Percentiles rank a stretch among this genome's conserved stretches.
phyloP scores from a whole-genome alignment of 2,888 invertebrate species.

The Ornithoptera priamus region DNA sequence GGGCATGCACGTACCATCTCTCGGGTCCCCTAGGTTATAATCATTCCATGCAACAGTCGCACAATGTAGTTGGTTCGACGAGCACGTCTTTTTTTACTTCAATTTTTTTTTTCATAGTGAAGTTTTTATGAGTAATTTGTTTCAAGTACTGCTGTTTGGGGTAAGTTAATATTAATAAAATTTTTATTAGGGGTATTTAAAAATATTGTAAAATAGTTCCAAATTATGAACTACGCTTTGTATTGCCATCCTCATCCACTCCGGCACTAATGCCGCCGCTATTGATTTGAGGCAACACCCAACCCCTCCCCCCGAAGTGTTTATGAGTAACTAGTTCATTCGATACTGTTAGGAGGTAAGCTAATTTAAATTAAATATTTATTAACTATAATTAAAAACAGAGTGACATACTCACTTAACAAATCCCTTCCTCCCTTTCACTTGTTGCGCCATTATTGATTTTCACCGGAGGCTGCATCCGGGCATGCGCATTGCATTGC shows the following conservation, averaged over 20 bases:
- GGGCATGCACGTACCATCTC: constrained; percentile 33
- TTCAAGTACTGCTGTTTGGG: not conserved
- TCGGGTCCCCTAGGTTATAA: constrained; percentile 3
- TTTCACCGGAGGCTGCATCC: not conserved
- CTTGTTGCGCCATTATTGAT: constrained; percentile 2
- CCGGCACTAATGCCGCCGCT: not conserved
- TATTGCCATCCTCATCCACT: not conserved
- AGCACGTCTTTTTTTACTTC: not conserved
- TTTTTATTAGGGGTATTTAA: no score
- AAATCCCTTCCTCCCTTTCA: not conserved
- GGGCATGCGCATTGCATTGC: no score
- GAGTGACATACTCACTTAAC: not conserved
- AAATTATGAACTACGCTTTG: not conserved
- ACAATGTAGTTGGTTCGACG: not conserved
- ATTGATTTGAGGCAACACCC: constrained; percentile 19
- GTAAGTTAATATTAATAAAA: no score
- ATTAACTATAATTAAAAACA: no score
- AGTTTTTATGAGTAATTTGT: no score
- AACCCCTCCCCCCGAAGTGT: no score
- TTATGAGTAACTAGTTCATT: no score
- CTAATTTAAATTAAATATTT: no score
- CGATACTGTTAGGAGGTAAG: no score
- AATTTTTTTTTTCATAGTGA: no score
- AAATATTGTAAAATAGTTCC: not conserved
- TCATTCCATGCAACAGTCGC: not conserved